phyloP scores from a whole-genome alignment of 2,113 vertebrate genomes.

The Nothoprocta pentlandii region DNA sequence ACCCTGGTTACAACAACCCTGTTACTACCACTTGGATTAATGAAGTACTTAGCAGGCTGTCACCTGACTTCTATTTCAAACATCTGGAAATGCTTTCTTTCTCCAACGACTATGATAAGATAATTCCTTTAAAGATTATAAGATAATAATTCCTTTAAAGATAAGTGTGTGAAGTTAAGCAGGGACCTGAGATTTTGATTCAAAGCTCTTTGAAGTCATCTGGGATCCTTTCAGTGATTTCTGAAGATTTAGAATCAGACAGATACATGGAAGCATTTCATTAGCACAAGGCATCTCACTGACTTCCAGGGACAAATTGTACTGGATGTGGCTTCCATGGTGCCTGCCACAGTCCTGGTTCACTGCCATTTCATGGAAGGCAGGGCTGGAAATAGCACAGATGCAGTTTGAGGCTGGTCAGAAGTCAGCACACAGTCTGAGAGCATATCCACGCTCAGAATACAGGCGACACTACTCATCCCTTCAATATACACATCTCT shows the following conservation, averaged over 20 bases:
- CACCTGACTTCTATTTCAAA: background rate
- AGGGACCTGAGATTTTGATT: background rate
- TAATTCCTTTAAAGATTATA: background rate
- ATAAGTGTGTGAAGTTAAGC: background rate
- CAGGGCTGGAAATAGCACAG: background rate
- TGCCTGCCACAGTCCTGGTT: background rate
- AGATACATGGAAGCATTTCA: background rate
- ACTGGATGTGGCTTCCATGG: background rate
- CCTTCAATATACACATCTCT: background rate
- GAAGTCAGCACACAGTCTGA: background rate
- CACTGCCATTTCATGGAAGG: background rate
- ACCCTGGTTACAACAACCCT: background rate
- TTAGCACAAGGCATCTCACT: accelerated
- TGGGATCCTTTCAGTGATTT: background rate
- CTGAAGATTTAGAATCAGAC: background rate
- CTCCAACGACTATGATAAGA: background rate
- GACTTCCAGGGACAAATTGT: background rate
- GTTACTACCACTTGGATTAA: background rate
- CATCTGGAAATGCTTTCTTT: background rate
- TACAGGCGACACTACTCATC: background rate
- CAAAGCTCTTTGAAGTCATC: background rate
- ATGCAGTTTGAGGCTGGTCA: background rate
- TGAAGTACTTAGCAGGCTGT: background rate
- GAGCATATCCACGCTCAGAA: background rate
- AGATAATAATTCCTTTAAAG: background rate